A percentile compares a stretch with the other conserved stretches of the same genome.
Evolutionary conservation across 1,140 invertebrate species (phyloP).

Genomic region (Listronotus bonariensis): DNA sequence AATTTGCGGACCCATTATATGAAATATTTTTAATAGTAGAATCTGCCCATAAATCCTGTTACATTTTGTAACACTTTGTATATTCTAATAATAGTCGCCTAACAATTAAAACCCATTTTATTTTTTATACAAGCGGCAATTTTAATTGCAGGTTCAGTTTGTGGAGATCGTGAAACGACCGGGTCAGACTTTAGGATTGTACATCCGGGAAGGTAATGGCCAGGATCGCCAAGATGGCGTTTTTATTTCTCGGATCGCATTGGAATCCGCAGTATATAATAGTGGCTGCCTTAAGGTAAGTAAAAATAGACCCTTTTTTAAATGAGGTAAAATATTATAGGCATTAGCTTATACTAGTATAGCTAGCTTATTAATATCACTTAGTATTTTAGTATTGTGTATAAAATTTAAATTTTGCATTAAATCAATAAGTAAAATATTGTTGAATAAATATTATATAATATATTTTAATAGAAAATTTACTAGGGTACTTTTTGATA

Average conservation of each 20-base stretch:
- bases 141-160: slow-evolving; percentile 74
- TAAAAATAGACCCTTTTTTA: slow-evolving; percentile 3
- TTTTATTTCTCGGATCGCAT: slow-evolving; percentile 96
- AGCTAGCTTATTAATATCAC: not conserved
- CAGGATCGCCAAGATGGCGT: slow-evolving; percentile 92
- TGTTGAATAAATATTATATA: too few species aligned
- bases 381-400: not conserved
- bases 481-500: too few species aligned
- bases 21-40: too few species aligned
- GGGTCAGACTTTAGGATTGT: slow-evolving; percentile 96
- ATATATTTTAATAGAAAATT: too few species aligned
- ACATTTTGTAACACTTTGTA: too few species aligned
- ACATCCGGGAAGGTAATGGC: slow-evolving; percentile 96
- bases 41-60: too few species aligned
- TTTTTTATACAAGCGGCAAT: too few species aligned
- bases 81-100: too few species aligned
- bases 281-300: slow-evolving; percentile 88
- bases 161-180: slow-evolving; percentile 99
- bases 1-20: too few species aligned
- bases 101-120: too few species aligned
- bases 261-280: slow-evolving; percentile 95
- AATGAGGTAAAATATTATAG: not conserved
- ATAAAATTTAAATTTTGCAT: too few species aligned
- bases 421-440: too few species aligned
- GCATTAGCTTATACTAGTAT: not conserved